phyloP scores from a whole-genome alignment of 2,113 vertebrate genomes.

The Sigmodon hispidus region DNA sequence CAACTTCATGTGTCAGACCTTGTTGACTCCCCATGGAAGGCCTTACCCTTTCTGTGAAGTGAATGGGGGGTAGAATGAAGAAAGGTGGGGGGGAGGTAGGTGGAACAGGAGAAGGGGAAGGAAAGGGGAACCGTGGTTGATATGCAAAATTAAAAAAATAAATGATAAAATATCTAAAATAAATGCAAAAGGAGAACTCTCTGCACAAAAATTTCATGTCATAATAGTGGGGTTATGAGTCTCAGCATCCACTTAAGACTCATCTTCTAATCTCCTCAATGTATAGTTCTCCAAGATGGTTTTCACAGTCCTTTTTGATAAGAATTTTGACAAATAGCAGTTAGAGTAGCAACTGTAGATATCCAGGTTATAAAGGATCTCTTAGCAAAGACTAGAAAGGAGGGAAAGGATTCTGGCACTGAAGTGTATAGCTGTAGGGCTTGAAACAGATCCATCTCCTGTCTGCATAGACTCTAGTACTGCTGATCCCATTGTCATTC shows the following conservation, averaged over 20 bases:
- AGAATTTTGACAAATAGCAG: not conserved
- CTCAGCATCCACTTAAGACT: not conserved
- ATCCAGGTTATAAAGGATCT: not conserved
- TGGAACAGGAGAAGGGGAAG: too few relatives aligned
- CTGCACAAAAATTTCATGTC: not conserved
- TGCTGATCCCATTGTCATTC: not conserved
- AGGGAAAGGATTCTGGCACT: accelerated
- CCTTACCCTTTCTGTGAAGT: too few relatives aligned
- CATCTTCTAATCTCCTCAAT: not conserved
- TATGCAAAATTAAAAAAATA: too few relatives aligned
- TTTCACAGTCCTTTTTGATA: not conserved
- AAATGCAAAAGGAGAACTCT: not conserved
- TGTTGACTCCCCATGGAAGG: too few relatives aligned
- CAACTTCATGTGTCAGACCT: too few relatives aligned
- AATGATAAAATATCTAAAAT: too few relatives aligned
- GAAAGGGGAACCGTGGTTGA: too few relatives aligned
- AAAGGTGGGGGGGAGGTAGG: too few relatives aligned
- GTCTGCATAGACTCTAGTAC: not conserved
- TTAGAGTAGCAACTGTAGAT: not conserved
- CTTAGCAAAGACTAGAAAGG: not conserved
- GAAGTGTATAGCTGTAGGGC: accelerated
- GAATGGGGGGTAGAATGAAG: too few relatives aligned
- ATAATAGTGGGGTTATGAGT: not conserved
- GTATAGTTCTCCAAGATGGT: not conserved
- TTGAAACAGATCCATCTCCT: conserved; percentile 56